A percentile compares a stretch with the other conserved stretches of the same genome.
These are phyloP conservation scores for Temnopleurus reevesii DNA, from an alignment of 53 echinoderm and acorn worm genomes.

Conservation along the genomic window DNA sequence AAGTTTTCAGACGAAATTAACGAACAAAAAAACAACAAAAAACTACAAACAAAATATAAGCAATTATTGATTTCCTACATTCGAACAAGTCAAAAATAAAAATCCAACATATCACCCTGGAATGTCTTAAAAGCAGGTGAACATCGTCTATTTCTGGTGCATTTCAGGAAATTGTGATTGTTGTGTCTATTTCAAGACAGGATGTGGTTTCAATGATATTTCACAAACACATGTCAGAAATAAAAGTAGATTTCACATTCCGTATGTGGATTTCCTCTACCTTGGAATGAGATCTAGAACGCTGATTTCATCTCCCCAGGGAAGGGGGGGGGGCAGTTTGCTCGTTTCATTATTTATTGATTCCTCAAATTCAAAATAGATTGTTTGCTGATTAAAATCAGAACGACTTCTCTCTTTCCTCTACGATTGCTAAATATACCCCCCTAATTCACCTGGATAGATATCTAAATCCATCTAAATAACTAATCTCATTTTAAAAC, in stretches of 20 bases:
- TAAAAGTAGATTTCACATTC: constrained; percentile 46
- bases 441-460: neutral
- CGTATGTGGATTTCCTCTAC: constrained; percentile 22
- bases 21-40: neutral
- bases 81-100: constrained; percentile 14
- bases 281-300: constrained; percentile 29
- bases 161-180: constrained; percentile 42
- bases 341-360: neutral
- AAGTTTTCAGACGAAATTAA: too few relatives aligned
- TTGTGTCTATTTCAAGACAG: constrained; percentile 53
- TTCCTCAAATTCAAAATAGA: constrained; percentile 13
- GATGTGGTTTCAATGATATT: constrained; percentile 53
- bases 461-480: neutral
- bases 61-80: neutral
- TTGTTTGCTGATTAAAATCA: constrained; percentile 6
- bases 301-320: constrained; percentile 28
- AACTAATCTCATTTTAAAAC: neutral
- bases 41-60: neutral
- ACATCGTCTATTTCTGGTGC: constrained; percentile 39
- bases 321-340: neutral
- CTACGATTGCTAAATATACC: neutral
- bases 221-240: constrained; percentile 54
- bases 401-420: neutral
- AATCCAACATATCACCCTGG: constrained; percentile 4
- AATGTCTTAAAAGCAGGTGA: constrained; percentile 41